A percentile compares a stretch with the other conserved stretches of the same genome.
These are phyloP conservation scores for Cochlearius cochlearius DNA, from an alignment of 2,113 vertebrate species.

Conservation along the genomic window DNA sequence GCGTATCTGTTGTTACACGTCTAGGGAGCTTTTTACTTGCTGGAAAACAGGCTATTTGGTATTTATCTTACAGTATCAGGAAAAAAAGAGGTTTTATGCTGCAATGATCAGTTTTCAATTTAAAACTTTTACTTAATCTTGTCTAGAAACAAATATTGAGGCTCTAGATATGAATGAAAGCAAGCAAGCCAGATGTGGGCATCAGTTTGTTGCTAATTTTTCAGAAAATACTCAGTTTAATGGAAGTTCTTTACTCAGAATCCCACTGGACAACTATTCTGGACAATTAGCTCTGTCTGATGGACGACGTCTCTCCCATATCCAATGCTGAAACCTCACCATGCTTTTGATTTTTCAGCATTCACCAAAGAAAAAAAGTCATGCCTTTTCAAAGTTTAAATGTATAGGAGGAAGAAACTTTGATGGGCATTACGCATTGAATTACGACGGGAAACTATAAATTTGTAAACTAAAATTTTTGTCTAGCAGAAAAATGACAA, in stretches of 20 bases:
- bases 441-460: neutral
- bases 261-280: neutral
- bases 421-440: neutral
- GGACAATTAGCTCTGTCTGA: neutral
- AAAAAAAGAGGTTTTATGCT: neutral
- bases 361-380: neutral
- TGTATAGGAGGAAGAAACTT: neutral
- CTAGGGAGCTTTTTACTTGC: neutral
- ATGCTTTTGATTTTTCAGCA: neutral
- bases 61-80: neutral
- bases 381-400: neutral
- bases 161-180: constrained; percentile 32
- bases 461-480: neutral
- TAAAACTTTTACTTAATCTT: neutral
- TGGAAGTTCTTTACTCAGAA: neutral
- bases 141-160: constrained; percentile 1
- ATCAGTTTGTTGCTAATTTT: neutral
- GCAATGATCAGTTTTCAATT: neutral
- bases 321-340: neutral
- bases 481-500: neutral
- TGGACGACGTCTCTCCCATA: neutral
- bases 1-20: neutral
- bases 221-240: neutral
- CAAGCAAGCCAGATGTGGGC: neutral
- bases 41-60: neutral